Evolutionary conservation across 2,797 vertebrate genomes (phyloP).

Genomic region (Gallinago stenura): DNA sequence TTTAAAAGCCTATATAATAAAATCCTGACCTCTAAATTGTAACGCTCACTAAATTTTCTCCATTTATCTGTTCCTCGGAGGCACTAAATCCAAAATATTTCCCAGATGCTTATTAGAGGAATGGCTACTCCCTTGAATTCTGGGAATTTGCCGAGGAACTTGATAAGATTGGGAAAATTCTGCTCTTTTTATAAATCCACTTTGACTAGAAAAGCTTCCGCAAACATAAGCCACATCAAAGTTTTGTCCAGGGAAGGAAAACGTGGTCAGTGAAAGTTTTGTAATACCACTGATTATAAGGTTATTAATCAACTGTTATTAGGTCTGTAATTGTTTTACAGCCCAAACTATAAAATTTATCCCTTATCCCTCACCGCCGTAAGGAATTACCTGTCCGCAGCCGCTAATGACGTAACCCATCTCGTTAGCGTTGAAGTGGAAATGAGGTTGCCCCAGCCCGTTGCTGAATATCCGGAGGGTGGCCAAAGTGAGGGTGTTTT

Average conservation of each 20-base stretch:
- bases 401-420: constrained; percentile 78
- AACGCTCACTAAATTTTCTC: not conserved
- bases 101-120: too few relatives aligned
- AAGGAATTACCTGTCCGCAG: constrained; percentile 72
- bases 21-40: not conserved
- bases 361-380: not conserved
- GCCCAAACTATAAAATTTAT: not conserved
- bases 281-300: not conserved
- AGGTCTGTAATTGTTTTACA: not conserved
- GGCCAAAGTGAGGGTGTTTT: constrained; percentile 64
- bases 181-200: not conserved
- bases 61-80: not conserved
- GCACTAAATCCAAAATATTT: not conserved
- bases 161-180: not conserved
- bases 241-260: not conserved
- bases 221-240: fast-evolving
- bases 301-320: not conserved
- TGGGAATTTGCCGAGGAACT: not conserved
- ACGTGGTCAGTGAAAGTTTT: too few relatives aligned
- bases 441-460: constrained; percentile 74
- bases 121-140: too few relatives aligned
- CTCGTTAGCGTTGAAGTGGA: constrained; percentile 80
- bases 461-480: constrained; percentile 74
- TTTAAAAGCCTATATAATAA: too few relatives aligned
- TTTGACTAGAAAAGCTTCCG: not conserved